Percentiles rank a stretch among this genome's conserved stretches.
Conservation (phyloP, 2,888 invertebrate species). For the Fragum fragum region DNA sequence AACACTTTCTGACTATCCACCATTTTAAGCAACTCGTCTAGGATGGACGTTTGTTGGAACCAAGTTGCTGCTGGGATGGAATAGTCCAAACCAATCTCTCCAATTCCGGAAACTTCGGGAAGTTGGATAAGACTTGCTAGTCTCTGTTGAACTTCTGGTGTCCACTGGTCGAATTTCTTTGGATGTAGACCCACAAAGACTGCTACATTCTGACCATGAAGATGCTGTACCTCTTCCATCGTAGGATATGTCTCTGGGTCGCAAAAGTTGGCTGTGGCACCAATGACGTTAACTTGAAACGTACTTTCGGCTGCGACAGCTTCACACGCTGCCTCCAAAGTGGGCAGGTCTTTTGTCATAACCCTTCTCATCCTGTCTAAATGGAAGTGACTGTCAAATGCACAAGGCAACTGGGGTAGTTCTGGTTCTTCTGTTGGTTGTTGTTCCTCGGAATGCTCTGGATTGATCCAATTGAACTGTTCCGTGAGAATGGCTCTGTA, state of each 20-base stretch:
- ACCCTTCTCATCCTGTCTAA: constrained; percentile 8
- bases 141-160: no score
- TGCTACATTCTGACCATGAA: no score
- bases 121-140: no score
- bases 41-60: no score
- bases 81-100: no score
- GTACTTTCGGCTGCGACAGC: background rate
- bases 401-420: background rate
- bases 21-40: no score
- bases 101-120: no score
- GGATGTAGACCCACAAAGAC: no score
- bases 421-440: background rate
- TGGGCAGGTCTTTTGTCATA: background rate
- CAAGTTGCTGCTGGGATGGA: no score
- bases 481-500: background rate
- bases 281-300: background rate
- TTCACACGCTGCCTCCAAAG: background rate
- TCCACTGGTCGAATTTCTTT: no score
- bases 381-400: constrained; percentile 15
- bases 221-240: no score
- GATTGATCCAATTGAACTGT: background rate
- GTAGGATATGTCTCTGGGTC: background rate
- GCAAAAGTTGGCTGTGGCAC: background rate
- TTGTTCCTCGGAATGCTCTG: background rate
- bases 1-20: no score